Percentiles rank a stretch among this genome's conserved stretches.
These are phyloP conservation scores for Drosophila ananassae DNA, from an alignment of 1,140 invertebrate species.

Conservation along the genomic window DNA sequence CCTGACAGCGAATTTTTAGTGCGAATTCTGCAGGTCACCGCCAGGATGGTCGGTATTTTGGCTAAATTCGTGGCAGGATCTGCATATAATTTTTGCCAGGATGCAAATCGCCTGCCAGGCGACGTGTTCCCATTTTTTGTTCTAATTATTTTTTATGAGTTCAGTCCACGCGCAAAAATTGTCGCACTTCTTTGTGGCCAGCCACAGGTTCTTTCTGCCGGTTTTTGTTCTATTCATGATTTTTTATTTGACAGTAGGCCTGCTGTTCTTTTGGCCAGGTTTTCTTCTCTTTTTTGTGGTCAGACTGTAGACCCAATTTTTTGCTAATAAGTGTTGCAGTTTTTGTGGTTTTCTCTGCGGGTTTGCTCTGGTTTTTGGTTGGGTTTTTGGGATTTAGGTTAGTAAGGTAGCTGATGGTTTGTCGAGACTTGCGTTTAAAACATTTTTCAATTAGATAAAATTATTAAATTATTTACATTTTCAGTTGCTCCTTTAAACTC, in stretches of 20 bases:
- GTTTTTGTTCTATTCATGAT: slow-evolving; percentile 45
- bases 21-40: slow-evolving; percentile 69
- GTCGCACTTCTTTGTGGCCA: slow-evolving; percentile 73
- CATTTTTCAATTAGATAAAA: not conserved
- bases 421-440: not conserved
- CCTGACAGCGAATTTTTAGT: slow-evolving; percentile 65
- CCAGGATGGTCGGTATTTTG: slow-evolving; percentile 8
- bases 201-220: slow-evolving; percentile 46
- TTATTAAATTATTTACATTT: not conserved
- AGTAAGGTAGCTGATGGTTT: not conserved
- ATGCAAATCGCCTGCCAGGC: slow-evolving; percentile 3
- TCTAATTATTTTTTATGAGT: slow-evolving; percentile 82
- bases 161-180: slow-evolving; percentile 74
- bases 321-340: slow-evolving; percentile 70
- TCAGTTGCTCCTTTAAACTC: not conserved
- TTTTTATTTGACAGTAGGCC: slow-evolving; percentile 57
- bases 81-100: slow-evolving; percentile 19
- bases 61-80: slow-evolving; percentile 27
- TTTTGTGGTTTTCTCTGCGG: slow-evolving; percentile 62
- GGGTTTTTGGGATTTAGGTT: not conserved
- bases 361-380: not conserved
- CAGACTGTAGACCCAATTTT: slow-evolving; percentile 58
- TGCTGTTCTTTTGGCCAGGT: slow-evolving; percentile 61
- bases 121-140: slow-evolving; percentile 71
- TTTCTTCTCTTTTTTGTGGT: slow-evolving; percentile 43